Evolutionary conservation across 2,888 invertebrate genomes (phyloP), one percentile per base, ranked within the genome.

Genomic region (Drosophila tanythrix): DNA sequence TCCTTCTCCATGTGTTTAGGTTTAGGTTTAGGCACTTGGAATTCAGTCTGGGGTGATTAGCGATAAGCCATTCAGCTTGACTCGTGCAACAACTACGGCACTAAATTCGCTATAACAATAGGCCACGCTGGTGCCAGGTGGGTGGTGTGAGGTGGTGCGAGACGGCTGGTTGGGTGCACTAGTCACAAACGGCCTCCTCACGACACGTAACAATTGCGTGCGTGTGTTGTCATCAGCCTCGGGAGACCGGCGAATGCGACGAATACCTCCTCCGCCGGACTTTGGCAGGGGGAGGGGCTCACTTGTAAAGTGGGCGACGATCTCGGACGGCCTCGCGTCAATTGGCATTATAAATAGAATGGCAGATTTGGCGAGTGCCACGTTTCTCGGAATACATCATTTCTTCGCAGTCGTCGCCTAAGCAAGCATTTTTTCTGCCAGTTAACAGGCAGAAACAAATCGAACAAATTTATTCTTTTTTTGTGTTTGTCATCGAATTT

Each of bases 271-370:
- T 56, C 25, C 25, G 15, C 25, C 46, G 25, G 46, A 8, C 46
- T 46, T 46, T 25, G 40, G 2, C 1, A 21, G 3, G 21, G 13
- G 3, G 7, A 0, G 11, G 43, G 21, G 7, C 27, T 8, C n/a
- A 36, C 27, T 73, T 72, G 83, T 74, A 76, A 76, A 71, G 82
- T 83, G 74, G 80, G 73, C 87, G 82, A 75, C 46, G 55, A 56
- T 38, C 27, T 68, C 68, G 74, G 8, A 46, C 59, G 82, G 74
- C 84, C 88, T 85, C 88, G 77, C 71, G 68, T 72, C 77, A 85
- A 89, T 89, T 89, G 82, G 56, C 73, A 77, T 72, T 74, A 82
- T 70, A 89, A 89, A 89, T 85, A 85, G 89, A 85, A 76, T 67
- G 13, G 5, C 38, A 59, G 57, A 76, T 74, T 83, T 79, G 55